Conservation (phyloP, 2,797 vertebrate genomes). For the Microctenopoma stevenorrisi region DNA sequence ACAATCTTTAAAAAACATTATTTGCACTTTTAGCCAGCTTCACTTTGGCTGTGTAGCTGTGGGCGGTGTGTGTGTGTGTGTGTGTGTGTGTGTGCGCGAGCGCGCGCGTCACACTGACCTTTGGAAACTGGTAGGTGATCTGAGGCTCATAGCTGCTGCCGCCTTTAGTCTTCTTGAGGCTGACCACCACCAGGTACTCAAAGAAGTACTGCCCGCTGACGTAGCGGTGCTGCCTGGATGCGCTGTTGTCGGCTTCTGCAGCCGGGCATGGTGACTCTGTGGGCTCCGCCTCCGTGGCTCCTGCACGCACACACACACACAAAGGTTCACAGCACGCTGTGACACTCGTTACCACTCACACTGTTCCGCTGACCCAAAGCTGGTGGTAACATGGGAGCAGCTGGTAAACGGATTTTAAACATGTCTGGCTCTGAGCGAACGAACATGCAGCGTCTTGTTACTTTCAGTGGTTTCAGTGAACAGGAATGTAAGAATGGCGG, state of each 20-base stretch:
- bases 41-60: too few relatives aligned
- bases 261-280: background rate
- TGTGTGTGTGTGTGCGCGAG: too few relatives aligned
- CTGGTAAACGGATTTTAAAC: too few relatives aligned
- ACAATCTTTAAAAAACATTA: background rate
- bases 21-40: too few relatives aligned
- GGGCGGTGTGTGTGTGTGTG: too few relatives aligned
- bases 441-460: background rate
- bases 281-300: slow-evolving; percentile 43
- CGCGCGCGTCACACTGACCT: slow-evolving; percentile 80
- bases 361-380: too few relatives aligned
- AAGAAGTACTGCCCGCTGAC: slow-evolving; percentile 92
- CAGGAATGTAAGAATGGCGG: background rate
- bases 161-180: slow-evolving; percentile 85
- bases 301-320: slow-evolving; percentile 30
- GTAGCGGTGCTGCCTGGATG: slow-evolving; percentile 71
- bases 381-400: too few relatives aligned
- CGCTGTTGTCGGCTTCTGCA: slow-evolving; percentile 25
- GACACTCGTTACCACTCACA: too few relatives aligned
- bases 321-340: background rate
- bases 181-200: slow-evolving; percentile 95
- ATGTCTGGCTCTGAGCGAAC: too few relatives aligned
- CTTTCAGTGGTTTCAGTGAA: background rate
- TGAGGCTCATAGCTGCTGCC: slow-evolving; percentile 86
- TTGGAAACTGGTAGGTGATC: slow-evolving; percentile 96